Evolutionary conservation across 2,888 invertebrate genomes (phyloP).

Genomic region (Pogonocherus hispidulus): DNA sequence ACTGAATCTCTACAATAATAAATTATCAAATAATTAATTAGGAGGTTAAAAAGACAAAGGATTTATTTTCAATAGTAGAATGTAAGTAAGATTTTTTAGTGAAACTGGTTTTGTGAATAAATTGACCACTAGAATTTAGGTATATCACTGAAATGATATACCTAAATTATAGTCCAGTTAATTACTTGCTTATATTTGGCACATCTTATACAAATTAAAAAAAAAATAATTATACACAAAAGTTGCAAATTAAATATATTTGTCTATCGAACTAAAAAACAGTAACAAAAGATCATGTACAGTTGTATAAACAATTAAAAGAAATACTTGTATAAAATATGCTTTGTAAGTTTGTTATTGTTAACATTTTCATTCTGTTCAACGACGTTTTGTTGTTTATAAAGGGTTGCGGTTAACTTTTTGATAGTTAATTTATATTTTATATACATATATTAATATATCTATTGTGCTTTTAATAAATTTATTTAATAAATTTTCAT

Average conservation of each 20-base stretch:
- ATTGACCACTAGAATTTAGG: too few species aligned
- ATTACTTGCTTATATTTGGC: not conserved
- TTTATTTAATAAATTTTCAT: conserved; percentile 54
- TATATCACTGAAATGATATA: too few species aligned
- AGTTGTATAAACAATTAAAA: conserved; percentile 52
- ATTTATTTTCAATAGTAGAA: too few species aligned
- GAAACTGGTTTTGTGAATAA: too few species aligned
- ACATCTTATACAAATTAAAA: not conserved
- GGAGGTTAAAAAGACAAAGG: too few species aligned
- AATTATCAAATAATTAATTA: too few species aligned
- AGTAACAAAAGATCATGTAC: conserved; percentile 45
- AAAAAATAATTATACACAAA: not conserved
- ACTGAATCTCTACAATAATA: too few species aligned
- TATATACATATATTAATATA: conserved; percentile 55
- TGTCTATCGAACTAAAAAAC: not conserved
- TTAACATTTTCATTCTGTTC: conserved; percentile 51
- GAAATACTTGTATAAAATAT: conserved; percentile 48
- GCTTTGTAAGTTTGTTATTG: conserved; percentile 52
- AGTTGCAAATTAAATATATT: too few species aligned
- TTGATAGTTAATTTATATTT: conserved; percentile 57
- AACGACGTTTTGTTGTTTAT: conserved; percentile 50
- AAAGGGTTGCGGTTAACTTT: conserved; percentile 59
- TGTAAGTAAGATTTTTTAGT: too few species aligned
- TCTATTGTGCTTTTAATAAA: conserved; percentile 54
- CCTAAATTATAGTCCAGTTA: too few species aligned